Conservation (phyloP, 2,113 vertebrate genomes). For the Cromileptes altivelis region DNA sequence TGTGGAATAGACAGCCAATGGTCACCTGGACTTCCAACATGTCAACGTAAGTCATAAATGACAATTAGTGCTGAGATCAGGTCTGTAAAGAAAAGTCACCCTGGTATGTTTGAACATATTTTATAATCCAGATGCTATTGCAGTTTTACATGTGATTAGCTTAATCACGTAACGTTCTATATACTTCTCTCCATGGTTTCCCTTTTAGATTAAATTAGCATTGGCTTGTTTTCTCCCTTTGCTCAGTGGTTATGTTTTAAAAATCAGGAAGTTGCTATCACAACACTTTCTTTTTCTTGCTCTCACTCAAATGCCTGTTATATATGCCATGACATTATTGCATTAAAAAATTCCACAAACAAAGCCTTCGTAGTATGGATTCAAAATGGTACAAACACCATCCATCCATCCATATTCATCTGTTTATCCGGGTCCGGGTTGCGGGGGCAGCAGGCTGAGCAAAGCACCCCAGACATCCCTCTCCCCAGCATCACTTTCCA, state of each 20-base stretch:
- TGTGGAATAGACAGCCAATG: conserved; percentile 57
- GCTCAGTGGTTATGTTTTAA: background rate
- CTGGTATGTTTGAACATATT: background rate
- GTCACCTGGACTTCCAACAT: conserved; percentile 55
- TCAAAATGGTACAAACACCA: no score
- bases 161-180: background rate
- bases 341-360: no score
- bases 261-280: fast-evolving
- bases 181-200: background rate
- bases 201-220: background rate
- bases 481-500: no score
- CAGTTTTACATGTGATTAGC: background rate
- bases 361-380: no score
- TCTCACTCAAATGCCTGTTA: no score
- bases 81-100: background rate
- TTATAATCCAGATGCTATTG: background rate
- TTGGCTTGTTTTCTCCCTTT: background rate
- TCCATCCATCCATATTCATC: no score
- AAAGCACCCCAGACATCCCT: no score
- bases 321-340: no score
- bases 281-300: fast-evolving
- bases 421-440: no score
- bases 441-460: no score
- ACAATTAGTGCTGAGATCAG: background rate
- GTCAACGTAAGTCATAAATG: conserved; percentile 62